Conservation (phyloP, 2,888 invertebrate species). For the Timandra comae region DNA sequence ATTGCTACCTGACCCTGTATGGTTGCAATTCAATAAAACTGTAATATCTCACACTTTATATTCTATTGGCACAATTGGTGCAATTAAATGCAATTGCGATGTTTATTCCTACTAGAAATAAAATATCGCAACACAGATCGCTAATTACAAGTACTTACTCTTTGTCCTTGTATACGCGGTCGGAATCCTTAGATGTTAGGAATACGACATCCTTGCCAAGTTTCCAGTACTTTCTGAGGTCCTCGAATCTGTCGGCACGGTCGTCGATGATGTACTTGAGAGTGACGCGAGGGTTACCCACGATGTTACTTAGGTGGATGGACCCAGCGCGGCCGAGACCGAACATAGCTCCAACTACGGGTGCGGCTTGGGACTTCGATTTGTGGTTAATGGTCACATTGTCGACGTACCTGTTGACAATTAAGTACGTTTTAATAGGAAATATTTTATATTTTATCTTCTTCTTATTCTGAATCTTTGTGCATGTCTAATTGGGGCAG, state of each 20-base stretch:
- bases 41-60: no score
- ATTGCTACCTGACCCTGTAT: no score
- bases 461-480: no score
- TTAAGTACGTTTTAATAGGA: no score
- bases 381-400: constrained; percentile 44
- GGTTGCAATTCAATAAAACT: no score
- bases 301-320: constrained; percentile 73
- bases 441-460: no score
- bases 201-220: constrained; percentile 59
- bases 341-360: constrained; percentile 71
- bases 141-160: no score
- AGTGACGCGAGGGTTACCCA: constrained; percentile 61
- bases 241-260: constrained; percentile 50
- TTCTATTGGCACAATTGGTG: constrained; percentile 1
- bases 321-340: constrained; percentile 79
- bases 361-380: constrained; percentile 25
- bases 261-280: constrained; percentile 78
- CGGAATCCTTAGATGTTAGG: constrained; percentile 62
- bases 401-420: constrained; percentile 62
- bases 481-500: no score
- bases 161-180: constrained; percentile 69
- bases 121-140: background rate
- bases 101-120: background rate
- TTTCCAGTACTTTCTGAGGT: constrained; percentile 68
- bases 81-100: background rate